Conservation (phyloP, 1,140 invertebrate genomes). For the Gryllus bimaculatus region DNA sequence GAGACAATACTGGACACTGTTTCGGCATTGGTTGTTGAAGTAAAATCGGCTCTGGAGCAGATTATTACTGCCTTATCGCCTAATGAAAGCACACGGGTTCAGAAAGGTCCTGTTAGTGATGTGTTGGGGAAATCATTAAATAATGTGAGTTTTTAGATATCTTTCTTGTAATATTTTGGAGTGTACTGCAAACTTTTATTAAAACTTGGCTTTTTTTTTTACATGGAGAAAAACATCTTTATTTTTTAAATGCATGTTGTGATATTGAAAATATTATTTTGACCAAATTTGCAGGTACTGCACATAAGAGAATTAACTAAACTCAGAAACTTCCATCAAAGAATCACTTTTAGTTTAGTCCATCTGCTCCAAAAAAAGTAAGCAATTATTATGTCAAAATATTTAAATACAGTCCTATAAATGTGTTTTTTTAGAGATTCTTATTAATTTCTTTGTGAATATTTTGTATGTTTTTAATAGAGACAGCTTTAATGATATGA, state of each 20-base stretch:
- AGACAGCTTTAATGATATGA: conserved; percentile 49
- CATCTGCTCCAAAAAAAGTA: conserved; percentile 38
- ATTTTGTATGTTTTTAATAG: conserved; percentile 23
- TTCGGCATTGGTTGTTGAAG: conserved; percentile 39
- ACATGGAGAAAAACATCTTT: no score
- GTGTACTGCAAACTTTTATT: no score
- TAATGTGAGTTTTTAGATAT: conserved; percentile 32
- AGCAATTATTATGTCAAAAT: conserved; percentile 17
- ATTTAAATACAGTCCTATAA: background rate
- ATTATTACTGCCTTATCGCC: conserved; percentile 39
- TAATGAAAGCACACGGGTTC: conserved; percentile 25
- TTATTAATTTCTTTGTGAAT: background rate
- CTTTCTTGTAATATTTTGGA: background rate
- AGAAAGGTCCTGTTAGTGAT: conserved; percentile 28
- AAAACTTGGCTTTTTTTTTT: no score
- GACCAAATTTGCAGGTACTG: conserved; percentile 17
- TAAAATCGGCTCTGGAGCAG: conserved; percentile 42
- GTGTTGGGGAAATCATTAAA: conserved; percentile 39
- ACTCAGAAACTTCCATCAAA: conserved; percentile 42
- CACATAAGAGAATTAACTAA: conserved; percentile 41
- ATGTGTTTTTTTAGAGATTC: background rate
- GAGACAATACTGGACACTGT: conserved; percentile 43
- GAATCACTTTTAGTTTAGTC: conserved; percentile 38
- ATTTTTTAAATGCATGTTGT: no score
- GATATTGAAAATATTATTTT: no score